Evolutionary conservation across 2,113 vertebrate species (phyloP).

Genomic region (Dipodomys merriami): DNA sequence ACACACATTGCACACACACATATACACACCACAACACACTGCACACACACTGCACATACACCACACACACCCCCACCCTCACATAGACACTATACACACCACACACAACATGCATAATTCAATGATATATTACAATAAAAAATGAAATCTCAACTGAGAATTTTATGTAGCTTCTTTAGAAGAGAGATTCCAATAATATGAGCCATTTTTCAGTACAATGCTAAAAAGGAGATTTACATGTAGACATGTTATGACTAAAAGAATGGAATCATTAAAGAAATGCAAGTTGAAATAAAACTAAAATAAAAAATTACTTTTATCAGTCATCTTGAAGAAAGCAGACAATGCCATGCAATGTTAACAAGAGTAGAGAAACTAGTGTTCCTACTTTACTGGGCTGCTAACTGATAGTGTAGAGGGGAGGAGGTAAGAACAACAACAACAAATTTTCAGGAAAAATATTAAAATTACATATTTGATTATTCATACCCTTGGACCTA

Average conservation of each 20-base stretch:
- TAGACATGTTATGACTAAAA: conserved; percentile 25
- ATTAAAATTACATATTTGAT: conserved; percentile 39
- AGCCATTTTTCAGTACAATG: conserved; percentile 17
- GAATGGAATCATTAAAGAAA: conserved; percentile 41
- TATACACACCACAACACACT: too few species aligned
- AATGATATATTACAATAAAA: not conserved
- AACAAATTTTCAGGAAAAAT: not conserved
- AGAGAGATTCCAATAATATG: not conserved
- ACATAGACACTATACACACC: too few species aligned
- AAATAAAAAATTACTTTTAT: conserved; percentile 21
- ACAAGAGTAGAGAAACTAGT: not conserved
- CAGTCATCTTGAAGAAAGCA: not conserved
- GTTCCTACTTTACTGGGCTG: not conserved
- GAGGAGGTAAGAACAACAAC: too few species aligned
- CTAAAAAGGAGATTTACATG: conserved; percentile 23
- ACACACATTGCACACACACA: too few species aligned
- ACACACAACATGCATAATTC: too few species aligned
- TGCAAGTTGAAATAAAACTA: conserved; percentile 30
- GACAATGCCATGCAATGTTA: not conserved
- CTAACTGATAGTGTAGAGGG: not conserved
- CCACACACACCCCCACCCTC: too few species aligned
- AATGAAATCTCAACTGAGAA: conserved; percentile 16
- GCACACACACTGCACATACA: too few species aligned
- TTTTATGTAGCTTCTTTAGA: conserved; percentile 33
- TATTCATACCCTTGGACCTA: not conserved